A percentile compares a stretch with the other conserved stretches of the same genome.
These are phyloP conservation scores for Zenarchopterus dispar DNA, from an alignment of 2,797 vertebrate genomes.

Conservation along the genomic window DNA sequence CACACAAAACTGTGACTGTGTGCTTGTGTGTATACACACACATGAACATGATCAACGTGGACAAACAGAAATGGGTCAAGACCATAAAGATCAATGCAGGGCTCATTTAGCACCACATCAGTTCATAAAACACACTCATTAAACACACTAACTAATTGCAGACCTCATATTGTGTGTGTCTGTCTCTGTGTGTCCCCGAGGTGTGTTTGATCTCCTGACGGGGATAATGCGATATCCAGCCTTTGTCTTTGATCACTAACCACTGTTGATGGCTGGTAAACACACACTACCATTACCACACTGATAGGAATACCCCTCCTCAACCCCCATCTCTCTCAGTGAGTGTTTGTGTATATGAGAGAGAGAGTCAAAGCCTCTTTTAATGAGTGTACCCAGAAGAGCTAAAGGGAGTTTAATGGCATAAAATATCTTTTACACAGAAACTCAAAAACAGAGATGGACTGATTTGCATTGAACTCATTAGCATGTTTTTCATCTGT, in stretches of 20 bases:
- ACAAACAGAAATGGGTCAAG: not conserved
- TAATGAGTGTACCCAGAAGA: constrained; percentile 36
- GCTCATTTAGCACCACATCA: constrained; percentile 42
- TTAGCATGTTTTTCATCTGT: not conserved
- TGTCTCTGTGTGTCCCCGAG: constrained; percentile 47
- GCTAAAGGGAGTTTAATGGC: constrained; percentile 23
- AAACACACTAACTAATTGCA: constrained; percentile 36
- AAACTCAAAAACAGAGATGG: not conserved
- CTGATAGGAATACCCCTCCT: constrained; percentile 23
- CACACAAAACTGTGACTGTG: no score
- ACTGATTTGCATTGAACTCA: constrained; percentile 7
- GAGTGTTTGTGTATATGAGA: constrained; percentile 6
- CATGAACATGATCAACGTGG: not conserved
- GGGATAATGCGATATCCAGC: constrained; percentile 71
- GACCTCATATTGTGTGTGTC: constrained; percentile 14
- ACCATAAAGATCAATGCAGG: constrained; percentile 31
- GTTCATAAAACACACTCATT: constrained; percentile 55
- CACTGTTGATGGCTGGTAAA: constrained; percentile 58
- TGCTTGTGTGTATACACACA: not conserved
- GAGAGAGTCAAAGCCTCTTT: constrained; percentile 14
- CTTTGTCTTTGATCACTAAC: constrained; percentile 70
- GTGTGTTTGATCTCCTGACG: constrained; percentile 73
- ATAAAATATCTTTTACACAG: constrained; percentile 19
- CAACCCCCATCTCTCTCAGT: no score
- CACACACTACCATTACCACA: constrained; percentile 48